phyloP scores from a whole-genome alignment of 2,888 invertebrate species.

The Drosophila setosimentum region DNA sequence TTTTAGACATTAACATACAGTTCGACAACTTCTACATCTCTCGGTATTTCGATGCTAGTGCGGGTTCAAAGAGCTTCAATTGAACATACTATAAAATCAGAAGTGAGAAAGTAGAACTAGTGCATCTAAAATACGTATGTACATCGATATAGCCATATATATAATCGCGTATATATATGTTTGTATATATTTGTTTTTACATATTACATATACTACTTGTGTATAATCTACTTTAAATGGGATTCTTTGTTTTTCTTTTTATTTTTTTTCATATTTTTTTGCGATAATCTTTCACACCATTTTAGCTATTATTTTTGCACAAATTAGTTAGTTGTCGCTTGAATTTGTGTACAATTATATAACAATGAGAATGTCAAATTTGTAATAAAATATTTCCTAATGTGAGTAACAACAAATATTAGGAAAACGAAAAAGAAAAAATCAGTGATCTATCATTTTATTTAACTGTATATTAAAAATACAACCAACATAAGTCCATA shows the following conservation, averaged over 20 bases:
- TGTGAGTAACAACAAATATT: not conserved
- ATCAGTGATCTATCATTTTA: not conserved
- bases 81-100: constrained; percentile 23
- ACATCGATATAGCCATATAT: not conserved
- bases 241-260: constrained; percentile 10
- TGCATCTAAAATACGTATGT: constrained; percentile 5
- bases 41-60: constrained; percentile 11
- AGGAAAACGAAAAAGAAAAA: not conserved
- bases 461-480: not conserved
- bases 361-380: constrained; percentile 22
- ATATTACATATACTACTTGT: constrained; percentile 1
- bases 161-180: not conserved
- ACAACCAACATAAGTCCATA: not conserved
- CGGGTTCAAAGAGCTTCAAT: constrained; percentile 50
- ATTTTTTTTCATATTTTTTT: constrained; percentile 10
- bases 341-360: constrained; percentile 47
- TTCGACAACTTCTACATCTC: constrained; percentile 58
- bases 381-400: not conserved
- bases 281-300: constrained; percentile 14
- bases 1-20: constrained; percentile 53
- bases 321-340: constrained; percentile 23
- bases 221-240: constrained; percentile 13
- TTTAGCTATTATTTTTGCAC: constrained; percentile 37
- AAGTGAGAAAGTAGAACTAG: constrained; percentile 35
- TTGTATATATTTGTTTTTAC: not conserved